phyloP scores from a whole-genome alignment of 53 echinoderm and acorn worm genomes.

The Henricia sp. region DNA sequence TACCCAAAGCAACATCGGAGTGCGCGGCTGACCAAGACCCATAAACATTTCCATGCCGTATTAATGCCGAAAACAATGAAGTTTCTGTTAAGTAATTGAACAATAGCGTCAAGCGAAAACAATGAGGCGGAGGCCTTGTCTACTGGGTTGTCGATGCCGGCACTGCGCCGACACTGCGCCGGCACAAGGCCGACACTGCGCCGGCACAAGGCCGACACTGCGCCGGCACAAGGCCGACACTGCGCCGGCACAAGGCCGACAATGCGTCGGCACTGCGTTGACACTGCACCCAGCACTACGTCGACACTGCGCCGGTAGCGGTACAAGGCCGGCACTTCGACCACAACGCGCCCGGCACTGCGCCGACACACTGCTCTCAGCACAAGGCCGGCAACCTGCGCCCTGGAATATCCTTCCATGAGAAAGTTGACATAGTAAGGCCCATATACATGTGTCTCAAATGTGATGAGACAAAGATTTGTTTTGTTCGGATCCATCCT shows the following conservation, averaged over 20 bases:
- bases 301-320: not conserved
- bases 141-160: not conserved
- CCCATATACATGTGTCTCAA: too few relatives aligned
- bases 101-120: not conserved
- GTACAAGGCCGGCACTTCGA: not conserved
- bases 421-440: too few relatives aligned
- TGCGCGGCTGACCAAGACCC: too few relatives aligned
- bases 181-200: constrained; percentile 28
- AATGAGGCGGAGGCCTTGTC: not conserved
- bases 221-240: not conserved
- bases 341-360: not conserved
- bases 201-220: not conserved
- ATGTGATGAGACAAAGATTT: too few relatives aligned
- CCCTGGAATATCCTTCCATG: too few relatives aligned
- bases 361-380: not conserved
- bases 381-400: not conserved
- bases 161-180: not conserved
- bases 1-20: too few relatives aligned
- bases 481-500: too few relatives aligned
- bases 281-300: not conserved
- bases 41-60: not conserved
- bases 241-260: not conserved
- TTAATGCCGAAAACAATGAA: too few relatives aligned
- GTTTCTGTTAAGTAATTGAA: too few relatives aligned
- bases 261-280: not conserved